These are phyloP conservation scores for Mormyrops boulengeri DNA, from an alignment of 2,797 vertebrate genomes.

Conservation along the genomic window DNA sequence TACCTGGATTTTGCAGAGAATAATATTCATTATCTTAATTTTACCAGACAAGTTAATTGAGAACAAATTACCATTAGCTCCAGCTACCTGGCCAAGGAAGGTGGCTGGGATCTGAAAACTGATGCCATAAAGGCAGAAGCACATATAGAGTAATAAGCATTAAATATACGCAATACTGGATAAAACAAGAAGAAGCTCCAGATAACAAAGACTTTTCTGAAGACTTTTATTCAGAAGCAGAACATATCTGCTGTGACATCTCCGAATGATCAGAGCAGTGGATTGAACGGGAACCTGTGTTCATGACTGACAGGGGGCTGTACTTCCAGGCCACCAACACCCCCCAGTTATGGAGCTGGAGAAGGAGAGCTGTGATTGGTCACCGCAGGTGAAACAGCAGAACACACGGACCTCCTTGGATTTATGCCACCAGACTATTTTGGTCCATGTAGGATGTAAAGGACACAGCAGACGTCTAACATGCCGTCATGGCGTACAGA, in stretches of 20 bases:
- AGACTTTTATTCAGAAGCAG: neutral
- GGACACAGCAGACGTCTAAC: neutral
- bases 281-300: neutral
- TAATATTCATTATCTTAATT: neutral
- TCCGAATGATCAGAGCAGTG: neutral
- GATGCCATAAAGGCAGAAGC: neutral
- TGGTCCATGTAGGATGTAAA: neutral
- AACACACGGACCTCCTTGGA: neutral
- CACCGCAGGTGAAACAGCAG: neutral
- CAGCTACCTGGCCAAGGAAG: neutral
- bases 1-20: neutral
- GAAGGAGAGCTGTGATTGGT: neutral
- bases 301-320: neutral
- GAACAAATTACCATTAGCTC: neutral
- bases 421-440: conserved; percentile 50
- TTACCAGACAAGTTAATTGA: neutral
- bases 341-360: neutral
- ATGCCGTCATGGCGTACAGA: neutral
- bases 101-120: neutral
- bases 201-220: neutral
- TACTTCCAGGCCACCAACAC: neutral
- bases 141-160: neutral
- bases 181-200: neutral
- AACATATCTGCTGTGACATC: neutral
- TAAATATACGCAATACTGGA: neutral